These are phyloP conservation scores for Hydraecia micacea DNA, from an alignment of 2,888 invertebrate genomes.

Conservation along the genomic window DNA sequence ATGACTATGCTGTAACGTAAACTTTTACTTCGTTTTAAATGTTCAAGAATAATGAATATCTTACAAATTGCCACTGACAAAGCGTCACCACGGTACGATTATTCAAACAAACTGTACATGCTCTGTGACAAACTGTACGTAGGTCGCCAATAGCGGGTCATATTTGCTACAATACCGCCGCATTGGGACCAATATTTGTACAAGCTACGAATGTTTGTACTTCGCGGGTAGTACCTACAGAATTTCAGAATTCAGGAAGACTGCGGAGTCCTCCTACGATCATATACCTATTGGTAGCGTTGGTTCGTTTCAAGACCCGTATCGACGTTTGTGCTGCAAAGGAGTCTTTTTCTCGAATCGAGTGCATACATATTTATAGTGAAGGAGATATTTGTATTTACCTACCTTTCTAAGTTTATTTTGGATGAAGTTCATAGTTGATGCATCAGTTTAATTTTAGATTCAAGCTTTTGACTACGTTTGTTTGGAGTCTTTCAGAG, in stretches of 20 bases:
- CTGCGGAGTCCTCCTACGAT: background rate
- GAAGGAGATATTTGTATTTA: background rate
- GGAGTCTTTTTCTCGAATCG: constrained; percentile 1
- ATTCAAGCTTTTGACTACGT: no score
- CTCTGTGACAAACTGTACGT: no score
- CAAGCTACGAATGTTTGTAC: constrained; percentile 26
- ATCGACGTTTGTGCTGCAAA: constrained; percentile 6
- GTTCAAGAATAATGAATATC: background rate
- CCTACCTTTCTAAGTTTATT: background rate
- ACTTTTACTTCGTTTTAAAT: background rate
- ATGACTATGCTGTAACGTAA: background rate
- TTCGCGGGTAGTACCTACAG: no score
- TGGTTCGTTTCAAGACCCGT: background rate
- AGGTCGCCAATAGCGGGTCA: background rate
- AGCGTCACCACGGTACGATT: background rate
- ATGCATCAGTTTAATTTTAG: background rate
- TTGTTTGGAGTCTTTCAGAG: background rate
- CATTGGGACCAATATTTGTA: constrained; percentile 34
- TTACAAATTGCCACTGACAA: background rate
- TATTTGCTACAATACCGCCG: constrained; percentile 26
- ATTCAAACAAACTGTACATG: constrained; percentile 8
- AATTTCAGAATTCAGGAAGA: no score
- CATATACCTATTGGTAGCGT: background rate
- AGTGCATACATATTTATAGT: background rate
- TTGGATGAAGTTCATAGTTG: background rate